Evolutionary conservation across 2,113 vertebrate genomes (phyloP).

Genomic region (Furnarius figulus): DNA sequence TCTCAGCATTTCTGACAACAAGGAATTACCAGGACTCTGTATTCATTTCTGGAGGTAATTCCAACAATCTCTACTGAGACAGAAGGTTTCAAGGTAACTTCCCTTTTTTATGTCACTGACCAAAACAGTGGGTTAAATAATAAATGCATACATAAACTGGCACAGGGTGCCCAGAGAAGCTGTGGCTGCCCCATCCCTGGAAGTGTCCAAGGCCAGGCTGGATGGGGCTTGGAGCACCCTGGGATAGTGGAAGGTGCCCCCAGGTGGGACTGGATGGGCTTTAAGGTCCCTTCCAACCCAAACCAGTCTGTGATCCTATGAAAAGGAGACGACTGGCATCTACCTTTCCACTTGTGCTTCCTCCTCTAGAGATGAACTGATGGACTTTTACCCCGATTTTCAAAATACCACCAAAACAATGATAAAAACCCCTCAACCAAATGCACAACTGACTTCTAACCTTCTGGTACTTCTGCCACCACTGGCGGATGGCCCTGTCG

Average conservation of each 20-base stretch:
- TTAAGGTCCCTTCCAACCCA: neutral
- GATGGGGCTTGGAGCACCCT: neutral
- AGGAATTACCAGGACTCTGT: neutral
- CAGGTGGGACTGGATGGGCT: neutral
- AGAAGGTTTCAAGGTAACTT: neutral
- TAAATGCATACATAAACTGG: neutral
- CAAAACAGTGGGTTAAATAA: neutral
- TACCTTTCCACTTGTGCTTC: neutral
- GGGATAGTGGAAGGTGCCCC: neutral
- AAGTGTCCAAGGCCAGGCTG: neutral
- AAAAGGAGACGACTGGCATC: neutral
- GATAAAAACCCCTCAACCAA: neutral
- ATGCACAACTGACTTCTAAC: no score
- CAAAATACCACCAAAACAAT: neutral
- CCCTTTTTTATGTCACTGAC: neutral
- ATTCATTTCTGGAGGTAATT: neutral
- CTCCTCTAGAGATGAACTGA: neutral
- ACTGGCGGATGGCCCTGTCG: slow-evolving; percentile 77
- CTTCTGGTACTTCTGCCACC: slow-evolving; percentile 90
- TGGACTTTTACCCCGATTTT: neutral
- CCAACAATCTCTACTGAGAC: neutral
- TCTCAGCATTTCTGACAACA: neutral
- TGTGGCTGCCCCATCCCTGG: neutral
- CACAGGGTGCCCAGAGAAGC: neutral
- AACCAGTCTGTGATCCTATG: neutral